A percentile compares a stretch with the other conserved stretches of the same genome.
Evolutionary conservation across 92 coral and sea anemone species (phyloP).

Genomic region (Epizoanthus stellaris): DNA sequence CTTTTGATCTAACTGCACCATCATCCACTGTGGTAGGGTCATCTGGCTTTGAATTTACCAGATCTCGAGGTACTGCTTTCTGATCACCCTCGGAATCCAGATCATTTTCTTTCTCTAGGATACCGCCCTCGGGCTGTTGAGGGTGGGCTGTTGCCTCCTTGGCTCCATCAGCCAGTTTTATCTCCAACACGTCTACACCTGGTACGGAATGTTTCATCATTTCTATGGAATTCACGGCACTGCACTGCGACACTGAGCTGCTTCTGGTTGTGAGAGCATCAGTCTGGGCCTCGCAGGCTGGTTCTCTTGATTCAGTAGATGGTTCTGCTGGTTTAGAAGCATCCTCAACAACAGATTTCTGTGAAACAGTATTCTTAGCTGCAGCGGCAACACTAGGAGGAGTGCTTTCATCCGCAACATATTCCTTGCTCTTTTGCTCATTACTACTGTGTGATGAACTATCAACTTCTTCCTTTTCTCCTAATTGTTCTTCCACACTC

Average conservation of each 20-base stretch:
- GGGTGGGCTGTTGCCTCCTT: constrained; percentile 93
- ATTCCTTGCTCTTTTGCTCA: background rate
- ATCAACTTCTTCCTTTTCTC: background rate
- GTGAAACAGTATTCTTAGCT: background rate
- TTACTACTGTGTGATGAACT: background rate
- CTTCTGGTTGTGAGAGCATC: constrained; percentile 25
- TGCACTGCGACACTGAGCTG: constrained; percentile 61
- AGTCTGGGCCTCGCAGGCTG: constrained; percentile 1
- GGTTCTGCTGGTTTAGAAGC: background rate
- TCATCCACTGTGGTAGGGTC: constrained; percentile 1
- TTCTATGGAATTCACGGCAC: constrained; percentile 63
- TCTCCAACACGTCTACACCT: constrained; percentile 90
- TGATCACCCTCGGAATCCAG: background rate
- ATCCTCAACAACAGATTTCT: background rate
- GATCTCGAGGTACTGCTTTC: background rate
- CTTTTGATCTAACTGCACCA: constrained; percentile 6
- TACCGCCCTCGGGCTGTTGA: constrained; percentile 52
- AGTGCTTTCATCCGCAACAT: background rate
- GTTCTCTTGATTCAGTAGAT: constrained; percentile 27
- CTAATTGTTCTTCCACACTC: background rate
- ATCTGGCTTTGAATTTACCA: background rate
- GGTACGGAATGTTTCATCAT: constrained; percentile 59
- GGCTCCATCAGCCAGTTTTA: constrained; percentile 80
- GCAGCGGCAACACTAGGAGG: background rate
- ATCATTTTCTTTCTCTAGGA: background rate